phyloP scores from a whole-genome alignment of 2,888 invertebrate species.

The Laspeyria flexula region DNA sequence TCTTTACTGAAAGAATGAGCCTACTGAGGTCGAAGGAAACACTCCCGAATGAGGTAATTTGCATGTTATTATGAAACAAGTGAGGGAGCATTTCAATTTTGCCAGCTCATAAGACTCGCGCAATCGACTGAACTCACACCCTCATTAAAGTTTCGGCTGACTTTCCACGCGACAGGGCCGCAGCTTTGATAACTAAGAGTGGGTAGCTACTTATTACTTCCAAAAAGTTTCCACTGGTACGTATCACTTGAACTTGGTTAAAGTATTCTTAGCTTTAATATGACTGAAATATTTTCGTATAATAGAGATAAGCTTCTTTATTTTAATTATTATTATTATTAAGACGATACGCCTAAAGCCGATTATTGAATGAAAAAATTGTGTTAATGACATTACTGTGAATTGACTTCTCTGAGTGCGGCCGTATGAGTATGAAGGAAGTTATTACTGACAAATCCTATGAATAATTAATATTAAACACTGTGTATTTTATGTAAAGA shows the following conservation, averaged over 20 bases:
- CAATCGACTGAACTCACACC: constrained; percentile 47
- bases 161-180: constrained; percentile 31
- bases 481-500: too few species aligned
- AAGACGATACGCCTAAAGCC: too few species aligned
- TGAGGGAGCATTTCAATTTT: constrained; percentile 56
- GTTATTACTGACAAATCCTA: too few species aligned
- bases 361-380: too few species aligned
- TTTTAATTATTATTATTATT: too few species aligned
- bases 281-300: neutral
- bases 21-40: constrained; percentile 19
- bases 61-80: constrained; percentile 58
- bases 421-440: too few species aligned
- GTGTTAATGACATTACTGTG: too few species aligned
- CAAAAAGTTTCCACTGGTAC: constrained; percentile 1
- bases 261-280: neutral
- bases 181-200: neutral
- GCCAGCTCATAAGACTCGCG: constrained; percentile 49
- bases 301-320: neutral
- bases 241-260: neutral
- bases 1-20: constrained; percentile 1
- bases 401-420: too few species aligned
- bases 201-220: neutral
- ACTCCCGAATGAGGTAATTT: constrained; percentile 52
- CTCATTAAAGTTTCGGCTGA: constrained; percentile 53
- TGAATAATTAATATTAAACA: too few species aligned